A percentile compares a stretch with the other conserved stretches of the same genome.
These are phyloP conservation scores for Drosophila neotestacea DNA, from an alignment of 2,888 invertebrate species.

Conservation along the genomic window DNA sequence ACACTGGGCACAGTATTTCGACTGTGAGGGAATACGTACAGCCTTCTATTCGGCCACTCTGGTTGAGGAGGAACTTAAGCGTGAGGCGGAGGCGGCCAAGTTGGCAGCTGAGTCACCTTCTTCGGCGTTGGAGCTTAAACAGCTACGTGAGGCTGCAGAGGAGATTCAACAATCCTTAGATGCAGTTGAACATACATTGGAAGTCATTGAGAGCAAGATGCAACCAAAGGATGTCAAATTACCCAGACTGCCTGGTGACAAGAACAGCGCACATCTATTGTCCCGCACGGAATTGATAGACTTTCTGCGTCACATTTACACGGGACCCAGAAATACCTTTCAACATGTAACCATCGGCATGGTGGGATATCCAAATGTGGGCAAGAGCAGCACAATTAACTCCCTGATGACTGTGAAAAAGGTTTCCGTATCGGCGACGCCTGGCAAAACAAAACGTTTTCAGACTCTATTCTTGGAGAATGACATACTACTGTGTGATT, in stretches of 20 bases:
- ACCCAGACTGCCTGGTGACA: constrained; percentile 43
- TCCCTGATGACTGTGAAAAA: constrained; percentile 93
- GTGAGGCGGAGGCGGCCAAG: constrained; percentile 49
- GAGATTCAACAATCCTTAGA: constrained; percentile 87
- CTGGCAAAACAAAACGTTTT: constrained; percentile 99
- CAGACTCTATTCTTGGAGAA: constrained; percentile 94
- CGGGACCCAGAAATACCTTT: constrained; percentile 85
- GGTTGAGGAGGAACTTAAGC: constrained; percentile 86
- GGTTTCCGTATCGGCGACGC: constrained; percentile 98
- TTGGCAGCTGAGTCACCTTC: constrained; percentile 36
- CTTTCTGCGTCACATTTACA: constrained; percentile 89
- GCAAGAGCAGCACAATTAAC: constrained; percentile 99
- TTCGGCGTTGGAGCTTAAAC: constrained; percentile 72
- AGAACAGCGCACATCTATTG: constrained; percentile 85
- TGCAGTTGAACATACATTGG: constrained; percentile 87
- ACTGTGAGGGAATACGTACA: constrained; percentile 88
- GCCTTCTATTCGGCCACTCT: constrained; percentile 96
- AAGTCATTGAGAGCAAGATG: constrained; percentile 86
- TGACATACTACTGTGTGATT: constrained; percentile 95
- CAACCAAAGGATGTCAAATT: constrained; percentile 52
- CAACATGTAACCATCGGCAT: constrained; percentile 93
- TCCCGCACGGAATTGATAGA: constrained; percentile 90
- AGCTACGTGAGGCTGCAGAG: constrained; percentile 86
- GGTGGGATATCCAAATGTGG: constrained; percentile 99
- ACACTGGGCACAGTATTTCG: constrained; percentile 94